Base-by-base conservation (phyloP, 2,797 vertebrate genomes). In the Microctenopoma stevenorrisi region DNA sequence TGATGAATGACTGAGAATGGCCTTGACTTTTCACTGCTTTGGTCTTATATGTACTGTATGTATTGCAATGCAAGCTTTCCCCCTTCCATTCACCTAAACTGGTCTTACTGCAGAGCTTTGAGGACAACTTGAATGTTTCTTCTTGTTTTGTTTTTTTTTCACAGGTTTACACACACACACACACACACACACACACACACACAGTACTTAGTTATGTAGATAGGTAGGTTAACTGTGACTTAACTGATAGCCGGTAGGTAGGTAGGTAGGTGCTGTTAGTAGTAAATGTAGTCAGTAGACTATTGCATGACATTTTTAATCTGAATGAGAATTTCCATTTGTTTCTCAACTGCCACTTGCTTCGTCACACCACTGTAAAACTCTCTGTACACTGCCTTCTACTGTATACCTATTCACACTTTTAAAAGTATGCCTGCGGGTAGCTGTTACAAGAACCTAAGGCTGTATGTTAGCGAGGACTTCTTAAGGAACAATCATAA, bases 121-220 rank as follows among this genome's bases (percentile, higher is more conserved):
- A 93, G 89, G 93, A 93, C 90, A 87, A 86, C 83, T 90, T 92
- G 94, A 94, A 93, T 92, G 91, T 94, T 90, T 93, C 68, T 81
- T 90, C 82, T 86, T 79, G 57, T 85, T 90, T 89, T 53, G 74
- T 86, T 84, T 79, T 42, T 84, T 81, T 82, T 80, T 68, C 81
- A 87, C 83, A 47, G 68, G 80, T 83, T 74, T 57, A 60, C 74
- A 79, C 76, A 69, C 40, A 44, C 28, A 30, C 28, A 30, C 28
- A 30, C 28, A 30, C 28, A 30, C 4, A 30, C 28, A 30, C 28
- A 30, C 28, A 30, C 28, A 30, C 28, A 80, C 76, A 69, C 37
- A 44, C 26, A 53, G 56, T 66, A 78, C 81, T 74, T 81, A 84
- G 67, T 86, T 71, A 79, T 69, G 82, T 84, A 87, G 77, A 73